Evolutionary conservation across 2,113 vertebrate species (phyloP).

Genomic region (Smithornis capensis): DNA sequence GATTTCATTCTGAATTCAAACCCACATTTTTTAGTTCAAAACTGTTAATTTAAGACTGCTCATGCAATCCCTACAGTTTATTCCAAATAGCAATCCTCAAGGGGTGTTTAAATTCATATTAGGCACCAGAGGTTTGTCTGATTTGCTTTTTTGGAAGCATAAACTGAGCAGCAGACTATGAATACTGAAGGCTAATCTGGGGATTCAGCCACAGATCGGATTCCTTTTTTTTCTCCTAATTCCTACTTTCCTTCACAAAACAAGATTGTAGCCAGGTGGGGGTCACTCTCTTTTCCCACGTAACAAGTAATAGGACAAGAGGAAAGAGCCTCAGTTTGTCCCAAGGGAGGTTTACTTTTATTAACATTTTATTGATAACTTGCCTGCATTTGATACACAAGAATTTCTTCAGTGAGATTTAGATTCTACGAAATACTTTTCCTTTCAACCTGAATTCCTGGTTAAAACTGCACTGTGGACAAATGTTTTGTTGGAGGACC

Average conservation of each 20-base stretch:
- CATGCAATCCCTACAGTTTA: not conserved
- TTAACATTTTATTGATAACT: not conserved
- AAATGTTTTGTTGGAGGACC: not conserved
- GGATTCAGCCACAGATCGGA: not conserved
- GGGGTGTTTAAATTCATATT: not conserved
- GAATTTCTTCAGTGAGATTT: not conserved
- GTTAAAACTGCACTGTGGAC: not conserved
- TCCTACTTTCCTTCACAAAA: not conserved
- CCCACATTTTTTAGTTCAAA: not conserved
- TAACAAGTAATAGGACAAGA: not conserved
- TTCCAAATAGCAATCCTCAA: not conserved
- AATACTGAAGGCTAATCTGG: not conserved
- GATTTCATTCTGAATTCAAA: not conserved
- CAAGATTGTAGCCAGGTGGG: not conserved
- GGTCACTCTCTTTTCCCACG: not conserved
- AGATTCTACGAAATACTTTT: not conserved
- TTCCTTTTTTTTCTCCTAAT: not conserved
- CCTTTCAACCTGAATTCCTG: not conserved
- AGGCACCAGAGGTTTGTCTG: not conserved
- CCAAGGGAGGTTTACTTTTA: not conserved
- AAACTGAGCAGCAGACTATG: not conserved
- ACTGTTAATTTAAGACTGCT: not conserved
- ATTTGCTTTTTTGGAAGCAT: not conserved
- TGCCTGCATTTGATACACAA: not conserved
- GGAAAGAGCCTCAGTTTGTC: not conserved